Conservation (phyloP, 2,888 invertebrate genomes). For the Microplitis manilae region DNA sequence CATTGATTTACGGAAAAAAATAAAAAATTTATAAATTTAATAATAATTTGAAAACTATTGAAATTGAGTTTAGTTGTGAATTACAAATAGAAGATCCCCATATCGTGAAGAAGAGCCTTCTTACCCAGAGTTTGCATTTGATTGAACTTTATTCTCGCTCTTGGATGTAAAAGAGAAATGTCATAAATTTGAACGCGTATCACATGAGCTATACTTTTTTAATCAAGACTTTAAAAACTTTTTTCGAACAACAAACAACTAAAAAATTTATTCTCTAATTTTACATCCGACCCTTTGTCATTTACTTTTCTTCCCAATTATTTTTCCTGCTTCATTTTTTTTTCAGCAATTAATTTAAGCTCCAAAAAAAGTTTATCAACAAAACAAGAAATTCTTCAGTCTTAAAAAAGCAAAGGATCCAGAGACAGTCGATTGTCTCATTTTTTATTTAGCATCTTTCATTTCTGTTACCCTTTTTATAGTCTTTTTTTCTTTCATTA, state of each 20-base stretch:
- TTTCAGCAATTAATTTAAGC: neutral
- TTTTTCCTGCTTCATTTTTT: neutral
- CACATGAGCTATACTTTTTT: constrained; percentile 8
- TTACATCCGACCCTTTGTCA: neutral
- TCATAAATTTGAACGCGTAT: constrained; percentile 14
- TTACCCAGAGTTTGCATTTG: constrained; percentile 23
- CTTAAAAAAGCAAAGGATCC: neutral
- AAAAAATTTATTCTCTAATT: neutral
- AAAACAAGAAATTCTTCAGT: constrained; percentile 6
- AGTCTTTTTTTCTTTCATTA: constrained; percentile 1
- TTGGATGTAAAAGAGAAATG: constrained; percentile 26
- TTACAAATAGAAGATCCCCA: constrained; percentile 35
- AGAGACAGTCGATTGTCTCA: neutral
- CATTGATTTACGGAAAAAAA: neutral
- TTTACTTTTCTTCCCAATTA: neutral
- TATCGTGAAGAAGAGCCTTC: constrained; percentile 24
- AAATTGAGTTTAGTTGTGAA: constrained; percentile 36
- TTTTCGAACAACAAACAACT: neutral
- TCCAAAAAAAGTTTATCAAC: neutral
- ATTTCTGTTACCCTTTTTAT: neutral
- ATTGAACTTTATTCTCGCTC: constrained; percentile 44
- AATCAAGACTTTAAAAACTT: constrained; percentile 1
- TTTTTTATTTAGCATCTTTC: constrained; percentile 17
- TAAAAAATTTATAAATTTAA: neutral
- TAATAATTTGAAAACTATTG: neutral